Percentiles rank a stretch among this genome's conserved stretches.
These are phyloP conservation scores for Caenorhabditis briggsae DNA, from an alignment of 1,140 invertebrate genomes.

Conservation along the genomic window DNA sequence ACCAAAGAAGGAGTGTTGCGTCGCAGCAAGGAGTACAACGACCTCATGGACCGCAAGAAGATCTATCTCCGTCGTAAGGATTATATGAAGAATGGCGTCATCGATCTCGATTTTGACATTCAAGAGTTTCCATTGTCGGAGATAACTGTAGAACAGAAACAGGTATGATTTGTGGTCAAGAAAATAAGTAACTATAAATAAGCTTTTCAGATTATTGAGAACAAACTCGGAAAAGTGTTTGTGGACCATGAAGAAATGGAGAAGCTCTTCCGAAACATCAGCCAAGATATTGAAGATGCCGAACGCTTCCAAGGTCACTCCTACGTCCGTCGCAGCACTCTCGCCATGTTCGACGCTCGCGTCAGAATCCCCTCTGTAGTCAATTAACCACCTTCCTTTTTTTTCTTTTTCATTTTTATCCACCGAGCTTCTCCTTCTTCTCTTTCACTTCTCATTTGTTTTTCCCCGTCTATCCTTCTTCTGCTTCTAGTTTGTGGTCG, in stretches of 20 bases:
- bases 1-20: neutral
- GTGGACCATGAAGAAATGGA: neutral
- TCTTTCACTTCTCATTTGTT: neutral
- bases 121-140: neutral
- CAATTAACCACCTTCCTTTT: conserved; percentile 40
- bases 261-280: neutral
- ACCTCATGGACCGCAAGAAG: neutral
- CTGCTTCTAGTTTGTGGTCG: conserved; percentile 18
- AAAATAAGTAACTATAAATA: too few species aligned
- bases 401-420: neutral
- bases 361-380: conserved; percentile 6
- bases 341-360: neutral
- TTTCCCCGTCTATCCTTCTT: neutral
- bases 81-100: neutral
- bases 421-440: neutral
- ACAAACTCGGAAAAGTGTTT: neutral
- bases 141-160: too few species aligned
- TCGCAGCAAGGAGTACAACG: neutral
- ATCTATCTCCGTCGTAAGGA: conserved; percentile 28
- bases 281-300: conserved; percentile 3
- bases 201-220: neutral
- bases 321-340: conserved; percentile 20
- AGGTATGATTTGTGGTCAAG: too few species aligned
- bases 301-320: neutral
- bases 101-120: too few species aligned